These are phyloP conservation scores for Suricata suricatta DNA, from an alignment of 2,113 vertebrate species.

Conservation along the genomic window DNA sequence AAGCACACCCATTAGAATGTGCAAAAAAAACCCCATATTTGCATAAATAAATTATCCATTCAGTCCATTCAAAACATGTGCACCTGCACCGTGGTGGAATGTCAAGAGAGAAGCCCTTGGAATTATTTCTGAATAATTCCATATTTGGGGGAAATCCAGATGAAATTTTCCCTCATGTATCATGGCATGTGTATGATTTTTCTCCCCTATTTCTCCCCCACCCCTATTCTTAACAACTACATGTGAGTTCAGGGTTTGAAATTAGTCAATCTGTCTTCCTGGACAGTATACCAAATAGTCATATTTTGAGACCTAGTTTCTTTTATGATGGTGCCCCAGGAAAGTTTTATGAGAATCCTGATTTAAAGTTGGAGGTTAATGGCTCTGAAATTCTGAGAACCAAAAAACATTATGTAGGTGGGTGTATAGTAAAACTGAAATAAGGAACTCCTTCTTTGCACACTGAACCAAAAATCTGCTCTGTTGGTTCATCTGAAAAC, in stretches of 20 bases:
- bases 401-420: constrained; percentile 62
- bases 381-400: constrained; percentile 68
- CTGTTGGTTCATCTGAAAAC: constrained; percentile 26
- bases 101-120: constrained; percentile 56
- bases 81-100: constrained; percentile 54
- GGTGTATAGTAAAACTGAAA: constrained; percentile 71
- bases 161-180: constrained; percentile 57
- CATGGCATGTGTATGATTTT: background rate
- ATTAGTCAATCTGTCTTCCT: constrained; percentile 63
- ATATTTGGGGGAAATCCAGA: constrained; percentile 59
- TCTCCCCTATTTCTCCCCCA: constrained; percentile 2
- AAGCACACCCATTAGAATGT: background rate
- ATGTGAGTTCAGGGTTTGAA: constrained; percentile 21
- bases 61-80: constrained; percentile 66
- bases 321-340: constrained; percentile 54
- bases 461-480: constrained; percentile 35
- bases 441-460: constrained; percentile 62
- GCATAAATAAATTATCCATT: constrained; percentile 69
- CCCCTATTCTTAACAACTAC: constrained; percentile 11
- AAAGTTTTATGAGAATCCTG: constrained; percentile 68
- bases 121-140: constrained; percentile 66
- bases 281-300: background rate
- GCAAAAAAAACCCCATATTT: constrained; percentile 59
- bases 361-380: constrained; percentile 56
- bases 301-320: constrained; percentile 50